Percentiles rank a stretch among this genome's conserved stretches.
Conservation (phyloP, 2,888 invertebrate genomes). For the Priocnemis perturbator region DNA sequence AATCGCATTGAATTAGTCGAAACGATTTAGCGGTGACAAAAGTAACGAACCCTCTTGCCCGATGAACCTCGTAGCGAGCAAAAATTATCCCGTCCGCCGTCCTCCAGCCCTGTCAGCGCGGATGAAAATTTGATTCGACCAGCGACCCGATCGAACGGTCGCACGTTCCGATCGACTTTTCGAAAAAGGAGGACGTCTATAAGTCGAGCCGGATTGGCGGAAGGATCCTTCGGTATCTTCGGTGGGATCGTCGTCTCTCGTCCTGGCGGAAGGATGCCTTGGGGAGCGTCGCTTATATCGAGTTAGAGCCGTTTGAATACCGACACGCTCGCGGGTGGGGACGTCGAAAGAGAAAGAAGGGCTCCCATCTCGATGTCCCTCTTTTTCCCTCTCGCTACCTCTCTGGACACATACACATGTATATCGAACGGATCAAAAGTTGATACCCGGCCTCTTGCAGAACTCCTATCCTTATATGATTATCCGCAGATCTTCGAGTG, state of each 20-base stretch:
- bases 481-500: slow-evolving; percentile 60
- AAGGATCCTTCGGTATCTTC: slow-evolving; percentile 42
- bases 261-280: slow-evolving; percentile 56
- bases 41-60: no score
- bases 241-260: slow-evolving; percentile 37
- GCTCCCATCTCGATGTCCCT: not conserved
- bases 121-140: slow-evolving; percentile 71
- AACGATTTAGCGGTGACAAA: no score
- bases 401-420: slow-evolving; percentile 22
- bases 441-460: slow-evolving; percentile 56
- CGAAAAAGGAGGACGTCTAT: slow-evolving; percentile 23
- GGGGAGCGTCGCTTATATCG: slow-evolving; percentile 72
- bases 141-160: slow-evolving; percentile 25
- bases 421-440: slow-evolving; percentile 66
- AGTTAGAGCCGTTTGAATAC: slow-evolving; percentile 74
- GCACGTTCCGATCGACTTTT: no score
- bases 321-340: slow-evolving; percentile 44
- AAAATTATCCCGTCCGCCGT: not conserved
- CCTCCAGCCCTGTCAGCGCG: slow-evolving; percentile 34
- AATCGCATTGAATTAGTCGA: no score
- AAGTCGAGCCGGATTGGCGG: slow-evolving; percentile 26
- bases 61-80: no score
- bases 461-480: slow-evolving; percentile 64
- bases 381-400: not conserved
- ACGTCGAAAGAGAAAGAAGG: slow-evolving; percentile 16